A percentile compares a stretch with the other conserved stretches of the same genome.
Conservation (phyloP, 2,113 vertebrate species). For the Neogobius melanostomus region DNA sequence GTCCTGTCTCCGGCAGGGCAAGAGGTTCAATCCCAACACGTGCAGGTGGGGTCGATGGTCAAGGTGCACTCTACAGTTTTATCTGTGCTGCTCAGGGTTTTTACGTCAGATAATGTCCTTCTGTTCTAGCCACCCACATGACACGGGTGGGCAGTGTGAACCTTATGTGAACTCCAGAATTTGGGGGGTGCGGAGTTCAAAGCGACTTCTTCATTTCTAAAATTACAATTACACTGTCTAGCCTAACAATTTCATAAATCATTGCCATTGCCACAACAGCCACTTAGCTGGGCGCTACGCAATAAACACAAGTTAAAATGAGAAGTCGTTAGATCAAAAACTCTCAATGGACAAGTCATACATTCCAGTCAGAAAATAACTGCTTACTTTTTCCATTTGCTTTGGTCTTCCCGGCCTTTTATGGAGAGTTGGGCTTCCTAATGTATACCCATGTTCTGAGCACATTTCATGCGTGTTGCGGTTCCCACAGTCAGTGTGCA, state of each 20-base stretch:
- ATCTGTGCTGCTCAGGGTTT: background rate
- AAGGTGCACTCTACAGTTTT: no score
- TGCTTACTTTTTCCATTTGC: conserved; percentile 10
- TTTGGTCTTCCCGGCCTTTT: conserved; percentile 55
- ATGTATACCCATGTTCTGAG: conserved; percentile 9
- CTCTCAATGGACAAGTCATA: conserved; percentile 42
- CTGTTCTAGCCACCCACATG: background rate
- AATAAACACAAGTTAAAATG: conserved; percentile 1
- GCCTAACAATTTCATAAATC: background rate
- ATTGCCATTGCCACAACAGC: background rate
- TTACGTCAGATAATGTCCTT: background rate
- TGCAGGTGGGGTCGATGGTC: conserved; percentile 65
- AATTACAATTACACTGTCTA: background rate
- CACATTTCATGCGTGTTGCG: conserved; percentile 19
- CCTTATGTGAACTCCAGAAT: background rate
- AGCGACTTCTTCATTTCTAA: background rate
- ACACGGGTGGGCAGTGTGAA: background rate
- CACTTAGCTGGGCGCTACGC: background rate
- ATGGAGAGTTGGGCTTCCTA: conserved; percentile 50
- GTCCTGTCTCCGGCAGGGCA: conserved; percentile 72
- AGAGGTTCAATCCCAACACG: conserved; percentile 69
- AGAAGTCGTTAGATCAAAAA: conserved; percentile 23
- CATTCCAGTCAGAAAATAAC: conserved; percentile 47
- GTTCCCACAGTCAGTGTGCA: conserved; percentile 63
- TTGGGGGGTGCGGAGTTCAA: background rate